phyloP scores from a whole-genome alignment of 2,888 invertebrate species.

The Cephus rjabovi region DNA sequence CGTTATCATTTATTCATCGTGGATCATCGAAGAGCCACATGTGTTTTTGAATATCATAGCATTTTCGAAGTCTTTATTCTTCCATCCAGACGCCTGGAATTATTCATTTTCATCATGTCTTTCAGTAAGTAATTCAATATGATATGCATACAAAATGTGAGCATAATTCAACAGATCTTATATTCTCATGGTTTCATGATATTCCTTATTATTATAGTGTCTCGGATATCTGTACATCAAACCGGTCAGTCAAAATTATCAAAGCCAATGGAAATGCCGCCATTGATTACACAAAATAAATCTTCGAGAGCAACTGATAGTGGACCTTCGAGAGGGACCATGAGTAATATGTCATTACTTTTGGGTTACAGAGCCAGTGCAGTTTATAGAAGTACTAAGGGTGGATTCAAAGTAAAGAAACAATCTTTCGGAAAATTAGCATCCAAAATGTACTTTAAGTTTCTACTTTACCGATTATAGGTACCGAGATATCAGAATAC shows the following conservation, averaged over 20 bases:
- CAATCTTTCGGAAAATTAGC: background rate
- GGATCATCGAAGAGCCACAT: background rate
- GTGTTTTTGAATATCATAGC: background rate
- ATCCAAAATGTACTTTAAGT: background rate
- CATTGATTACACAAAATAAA: background rate
- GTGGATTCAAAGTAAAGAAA: constrained; percentile 13
- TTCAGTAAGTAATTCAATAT: background rate
- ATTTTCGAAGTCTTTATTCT: background rate
- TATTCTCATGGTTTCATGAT: background rate
- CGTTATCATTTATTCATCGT: background rate
- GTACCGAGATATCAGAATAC: constrained; percentile 53
- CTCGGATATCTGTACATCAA: background rate
- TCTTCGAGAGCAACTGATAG: background rate
- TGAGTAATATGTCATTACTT: background rate
- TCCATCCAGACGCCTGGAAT: background rate
- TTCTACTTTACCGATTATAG: constrained; percentile 25
- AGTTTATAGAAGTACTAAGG: constrained; percentile 2
- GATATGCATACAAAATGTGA: background rate
- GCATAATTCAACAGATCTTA: background rate
- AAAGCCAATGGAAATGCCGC: background rate
- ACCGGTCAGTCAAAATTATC: background rate
- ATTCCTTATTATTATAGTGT: background rate
- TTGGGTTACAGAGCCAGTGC: constrained; percentile 5
- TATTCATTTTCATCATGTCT: background rate
- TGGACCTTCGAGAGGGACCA: background rate